phyloP scores from a whole-genome alignment of 2,113 vertebrate genomes.

The Tinamus guttatus region DNA sequence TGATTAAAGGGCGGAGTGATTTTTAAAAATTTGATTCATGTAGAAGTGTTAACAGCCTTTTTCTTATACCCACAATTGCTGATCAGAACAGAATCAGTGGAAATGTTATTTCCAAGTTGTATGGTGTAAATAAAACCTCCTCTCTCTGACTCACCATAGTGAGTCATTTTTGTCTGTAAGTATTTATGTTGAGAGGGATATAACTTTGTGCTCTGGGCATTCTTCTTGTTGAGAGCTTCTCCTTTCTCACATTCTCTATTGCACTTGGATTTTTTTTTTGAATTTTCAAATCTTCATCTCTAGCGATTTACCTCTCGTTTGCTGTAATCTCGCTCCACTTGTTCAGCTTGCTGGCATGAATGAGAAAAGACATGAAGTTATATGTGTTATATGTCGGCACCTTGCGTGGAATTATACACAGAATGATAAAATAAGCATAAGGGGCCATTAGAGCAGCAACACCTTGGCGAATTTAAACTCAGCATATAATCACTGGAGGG shows the following conservation, averaged over 20 bases:
- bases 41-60: constrained; percentile 65
- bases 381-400: neutral
- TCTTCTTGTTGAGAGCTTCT: neutral
- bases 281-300: constrained; percentile 1
- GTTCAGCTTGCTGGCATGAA: neutral
- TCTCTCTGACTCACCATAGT: constrained; percentile 62
- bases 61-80: constrained; percentile 57
- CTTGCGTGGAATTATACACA: neutral
- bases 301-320: constrained; percentile 25
- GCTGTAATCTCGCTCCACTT: constrained; percentile 27
- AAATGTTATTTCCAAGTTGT: constrained; percentile 68
- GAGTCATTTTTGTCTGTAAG: constrained; percentile 51
- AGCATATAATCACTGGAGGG: neutral
- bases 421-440: constrained; percentile 35
- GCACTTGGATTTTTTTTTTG: constrained; percentile 11
- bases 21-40: constrained; percentile 69
- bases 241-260: neutral
- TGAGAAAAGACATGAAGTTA: neutral
- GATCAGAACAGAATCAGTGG: constrained; percentile 63
- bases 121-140: constrained; percentile 69
- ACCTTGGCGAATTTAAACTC: constrained; percentile 16
- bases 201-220: constrained; percentile 5
- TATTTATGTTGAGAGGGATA: neutral
- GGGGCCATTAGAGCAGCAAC: constrained; percentile 13
- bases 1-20: constrained; percentile 66